A percentile compares a stretch with the other conserved stretches of the same genome.
These are phyloP conservation scores for Elephantulus edwardii DNA, from an alignment of 2,113 vertebrate genomes.

Conservation along the genomic window DNA sequence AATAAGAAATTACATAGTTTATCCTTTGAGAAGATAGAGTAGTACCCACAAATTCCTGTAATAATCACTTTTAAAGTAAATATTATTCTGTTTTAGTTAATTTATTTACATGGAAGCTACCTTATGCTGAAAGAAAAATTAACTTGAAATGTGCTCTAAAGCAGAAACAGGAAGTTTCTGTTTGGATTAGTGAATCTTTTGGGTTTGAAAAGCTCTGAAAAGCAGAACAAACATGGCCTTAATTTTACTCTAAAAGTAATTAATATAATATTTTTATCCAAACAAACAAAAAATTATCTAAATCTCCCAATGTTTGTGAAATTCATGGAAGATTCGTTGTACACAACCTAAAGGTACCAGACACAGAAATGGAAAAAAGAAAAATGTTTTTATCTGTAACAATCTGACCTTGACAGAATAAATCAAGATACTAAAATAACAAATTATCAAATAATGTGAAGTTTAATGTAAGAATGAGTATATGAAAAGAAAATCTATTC, in stretches of 20 bases:
- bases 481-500: neutral
- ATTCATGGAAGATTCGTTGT: neutral
- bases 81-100: neutral
- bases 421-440: conserved; percentile 8
- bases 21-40: neutral
- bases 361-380: conserved; percentile 21
- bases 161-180: neutral
- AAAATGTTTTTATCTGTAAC: neutral
- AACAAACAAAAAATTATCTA: neutral
- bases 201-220: neutral
- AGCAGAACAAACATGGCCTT: neutral
- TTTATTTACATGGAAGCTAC: neutral
- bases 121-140: conserved; percentile 26
- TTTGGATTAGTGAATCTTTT: neutral
- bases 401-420: neutral
- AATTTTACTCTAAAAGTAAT: neutral
- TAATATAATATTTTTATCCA: neutral
- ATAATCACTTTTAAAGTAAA: conserved; percentile 7
- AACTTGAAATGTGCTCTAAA: neutral
- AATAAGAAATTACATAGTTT: neutral
- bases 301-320: neutral
- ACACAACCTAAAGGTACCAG: neutral
- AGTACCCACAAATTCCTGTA: neutral
- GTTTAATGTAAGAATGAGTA: neutral
- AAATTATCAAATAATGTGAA: neutral